These are phyloP conservation scores for Callithrix jacchus DNA, from an alignment of 2,113 vertebrate species.

Conservation along the genomic window DNA sequence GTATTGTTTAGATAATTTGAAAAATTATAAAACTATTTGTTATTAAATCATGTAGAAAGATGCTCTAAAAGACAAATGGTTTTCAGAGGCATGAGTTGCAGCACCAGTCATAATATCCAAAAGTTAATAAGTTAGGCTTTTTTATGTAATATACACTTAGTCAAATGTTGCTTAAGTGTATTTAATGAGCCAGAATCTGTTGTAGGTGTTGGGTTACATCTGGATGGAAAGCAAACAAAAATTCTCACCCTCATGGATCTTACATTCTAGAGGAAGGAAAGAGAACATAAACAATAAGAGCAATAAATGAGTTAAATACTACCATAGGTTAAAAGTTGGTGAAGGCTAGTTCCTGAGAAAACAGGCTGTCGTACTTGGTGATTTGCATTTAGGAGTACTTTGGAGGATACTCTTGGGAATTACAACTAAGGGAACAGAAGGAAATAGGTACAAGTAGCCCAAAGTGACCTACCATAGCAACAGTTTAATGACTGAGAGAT, in stretches of 20 bases:
- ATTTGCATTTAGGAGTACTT: background rate
- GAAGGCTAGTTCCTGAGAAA: background rate
- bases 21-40: background rate
- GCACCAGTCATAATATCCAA: background rate
- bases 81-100: background rate
- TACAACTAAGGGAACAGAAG: background rate
- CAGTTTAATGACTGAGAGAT: background rate
- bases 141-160: background rate
- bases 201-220: background rate
- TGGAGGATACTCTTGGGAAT: background rate
- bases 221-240: background rate
- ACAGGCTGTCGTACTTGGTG: background rate
- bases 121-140: constrained; percentile 10
- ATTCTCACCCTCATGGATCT: background rate
- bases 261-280: background rate
- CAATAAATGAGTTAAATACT: background rate
- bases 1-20: background rate
- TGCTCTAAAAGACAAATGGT: background rate
- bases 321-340: background rate
- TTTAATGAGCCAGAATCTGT: background rate
- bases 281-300: constrained; percentile 17
- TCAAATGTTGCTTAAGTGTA: background rate
- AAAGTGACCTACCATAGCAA: background rate
- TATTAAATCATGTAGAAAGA: background rate
- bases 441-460: background rate